Evolutionary conservation across 2,888 invertebrate species (phyloP), one percentile per base, ranked within the genome.

Genomic region (Pandemis corylana): DNA sequence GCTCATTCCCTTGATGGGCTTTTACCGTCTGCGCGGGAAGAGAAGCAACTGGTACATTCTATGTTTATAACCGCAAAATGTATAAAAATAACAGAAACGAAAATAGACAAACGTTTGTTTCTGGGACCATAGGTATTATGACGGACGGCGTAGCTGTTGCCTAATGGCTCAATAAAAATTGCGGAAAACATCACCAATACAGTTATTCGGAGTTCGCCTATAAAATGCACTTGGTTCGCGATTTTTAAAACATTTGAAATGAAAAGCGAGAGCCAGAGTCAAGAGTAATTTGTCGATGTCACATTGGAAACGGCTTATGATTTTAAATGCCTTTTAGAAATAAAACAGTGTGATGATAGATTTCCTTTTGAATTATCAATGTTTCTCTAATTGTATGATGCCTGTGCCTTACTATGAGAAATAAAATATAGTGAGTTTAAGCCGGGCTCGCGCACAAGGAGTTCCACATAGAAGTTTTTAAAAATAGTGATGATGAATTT

Each of bases 111-210:
- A 20, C 46, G 64, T 51, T 56, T 72, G 15, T 64, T 20, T 28
- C 46, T 59, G 53, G 68, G 53, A 42, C 73, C 73, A 63, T n/a
- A 56, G 28, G 36, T 49, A 53, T 71, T 10, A 28, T 71, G 75
- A 71, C 56, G 36, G 15, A 71, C 71, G 46, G 41, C 46, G 53
- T 12, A 7, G 53, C 64, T 12, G 44, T 46, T 13, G 13, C 62
- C 70, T 77, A 77, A 78, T 77, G 72, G 76, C 68, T 76, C 78
- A 78, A 78, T 78, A 77, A 75, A 36, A 76, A 76, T 56, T 59
- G 70, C 56, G 62, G 71, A 28, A 70, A 73, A 67, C 74, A 71
- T 61, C 71, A 59, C 72, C 72, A 63, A 62, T 68, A 69, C 77
- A 69, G 76, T 71, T 75, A 77, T 76, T 56, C 28, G 72, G 77